Evolutionary conservation across 37 sponge, comb jelly and placozoan genomes (phyloP).

Genomic region (Cliona cf. orientalis): DNA sequence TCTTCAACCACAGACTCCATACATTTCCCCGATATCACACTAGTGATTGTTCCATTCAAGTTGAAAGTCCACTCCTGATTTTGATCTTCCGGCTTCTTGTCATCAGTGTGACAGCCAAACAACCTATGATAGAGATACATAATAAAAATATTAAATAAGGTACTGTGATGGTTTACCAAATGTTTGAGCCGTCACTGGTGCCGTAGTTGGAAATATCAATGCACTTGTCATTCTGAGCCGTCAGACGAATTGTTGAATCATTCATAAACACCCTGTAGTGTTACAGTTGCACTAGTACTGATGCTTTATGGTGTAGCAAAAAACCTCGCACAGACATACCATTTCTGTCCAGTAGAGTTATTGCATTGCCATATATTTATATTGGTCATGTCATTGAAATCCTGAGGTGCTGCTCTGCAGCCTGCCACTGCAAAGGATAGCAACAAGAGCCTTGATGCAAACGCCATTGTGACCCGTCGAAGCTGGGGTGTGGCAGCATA

Average conservation of each 20-base stretch:
- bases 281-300: no score
- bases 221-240: not conserved
- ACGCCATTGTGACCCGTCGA: no score
- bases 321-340: no score
- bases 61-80: constrained; percentile 30
- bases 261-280: not conserved
- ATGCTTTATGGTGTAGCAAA: no score
- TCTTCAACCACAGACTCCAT: not conserved
- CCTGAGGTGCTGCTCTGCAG: no score
- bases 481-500: no score
- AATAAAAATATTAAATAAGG: not conserved
- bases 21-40: constrained; percentile 16
- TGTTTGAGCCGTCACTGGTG: constrained; percentile 5
- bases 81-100: constrained; percentile 1
- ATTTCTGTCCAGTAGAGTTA: no score
- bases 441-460: no score
- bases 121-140: not conserved
- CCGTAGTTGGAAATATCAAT: constrained; percentile 18
- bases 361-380: no score
- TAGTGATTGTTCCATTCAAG: constrained; percentile 14
- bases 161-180: not conserved
- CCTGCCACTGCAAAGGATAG: no score
- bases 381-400: no score
- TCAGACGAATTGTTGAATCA: constrained; percentile 12
- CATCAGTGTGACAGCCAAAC: constrained; percentile 12